Evolutionary conservation across 2,797 vertebrate species (phyloP).

Genomic region (Fratercula arctica): DNA sequence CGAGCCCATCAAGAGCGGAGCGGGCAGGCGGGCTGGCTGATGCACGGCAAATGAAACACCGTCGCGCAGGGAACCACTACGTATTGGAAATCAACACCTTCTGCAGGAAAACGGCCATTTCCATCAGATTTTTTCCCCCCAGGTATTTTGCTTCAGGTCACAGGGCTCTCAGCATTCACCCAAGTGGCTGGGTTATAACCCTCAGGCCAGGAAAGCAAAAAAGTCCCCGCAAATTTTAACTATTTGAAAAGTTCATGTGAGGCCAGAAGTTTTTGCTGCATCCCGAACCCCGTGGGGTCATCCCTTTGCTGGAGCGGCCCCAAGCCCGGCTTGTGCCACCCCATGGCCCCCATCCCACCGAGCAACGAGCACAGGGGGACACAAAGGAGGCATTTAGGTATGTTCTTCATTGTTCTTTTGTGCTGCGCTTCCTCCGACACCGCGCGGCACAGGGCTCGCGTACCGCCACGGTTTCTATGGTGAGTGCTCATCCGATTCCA

Average conservation of each 20-base stretch:
- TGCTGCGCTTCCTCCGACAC: neutral
- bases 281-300: fast-evolving
- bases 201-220: neutral
- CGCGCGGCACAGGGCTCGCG: neutral
- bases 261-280: neutral
- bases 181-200: too few species aligned
- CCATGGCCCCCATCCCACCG: fast-evolving
- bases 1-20: neutral
- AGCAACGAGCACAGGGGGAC: neutral
- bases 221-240: neutral
- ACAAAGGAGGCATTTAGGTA: neutral
- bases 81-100: neutral
- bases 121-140: neutral
- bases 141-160: neutral
- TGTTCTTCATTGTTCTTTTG: neutral
- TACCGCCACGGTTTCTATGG: conserved; percentile 49
- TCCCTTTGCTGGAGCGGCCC: neutral
- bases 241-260: fast-evolving
- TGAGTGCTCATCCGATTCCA: conserved; percentile 28
- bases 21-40: neutral
- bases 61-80: fast-evolving
- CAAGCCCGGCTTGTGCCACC: neutral
- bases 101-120: neutral
- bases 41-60: neutral
- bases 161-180: neutral